Evolutionary conservation across 2,888 invertebrate genomes (phyloP).

Genomic region (Megalurothrips usitatus): DNA sequence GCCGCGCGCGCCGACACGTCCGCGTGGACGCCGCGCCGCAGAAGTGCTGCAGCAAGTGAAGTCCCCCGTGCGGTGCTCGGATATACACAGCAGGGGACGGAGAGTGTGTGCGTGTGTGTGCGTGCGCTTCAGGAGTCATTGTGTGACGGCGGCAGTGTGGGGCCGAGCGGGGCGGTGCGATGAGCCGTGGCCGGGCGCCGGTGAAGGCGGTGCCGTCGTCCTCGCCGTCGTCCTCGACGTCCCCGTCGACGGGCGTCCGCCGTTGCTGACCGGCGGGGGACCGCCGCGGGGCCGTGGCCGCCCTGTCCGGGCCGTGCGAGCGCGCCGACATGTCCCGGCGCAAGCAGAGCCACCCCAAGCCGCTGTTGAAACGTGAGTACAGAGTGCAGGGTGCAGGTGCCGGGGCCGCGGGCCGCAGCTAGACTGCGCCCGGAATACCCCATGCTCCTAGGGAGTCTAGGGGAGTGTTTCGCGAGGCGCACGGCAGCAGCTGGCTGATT

Average conservation of each 20-base stretch:
- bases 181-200: not conserved
- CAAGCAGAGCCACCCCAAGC: slow-evolving; percentile 19
- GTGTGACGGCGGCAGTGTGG: not conserved
- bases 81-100: too few relatives aligned
- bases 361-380: slow-evolving; percentile 10
- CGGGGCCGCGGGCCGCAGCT: too few relatives aligned
- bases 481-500: too few relatives aligned
- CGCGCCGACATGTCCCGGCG: not conserved
- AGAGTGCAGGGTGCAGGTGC: too few relatives aligned
- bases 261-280: not conserved
- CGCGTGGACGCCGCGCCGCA: too few relatives aligned
- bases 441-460: too few relatives aligned
- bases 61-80: too few relatives aligned
- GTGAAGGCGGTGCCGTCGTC: not conserved
- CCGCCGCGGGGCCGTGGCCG: not conserved
- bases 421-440: too few relatives aligned
- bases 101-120: not conserved
- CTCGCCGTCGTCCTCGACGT: not conserved
- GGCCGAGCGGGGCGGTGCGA: not conserved
- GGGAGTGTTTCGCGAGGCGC: too few relatives aligned
- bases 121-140: not conserved
- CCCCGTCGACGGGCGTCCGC: not conserved
- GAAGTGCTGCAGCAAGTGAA: too few relatives aligned
- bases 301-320: not conserved
- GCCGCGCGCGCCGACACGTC: not conserved